phyloP scores from a whole-genome alignment of 2,113 vertebrate genomes.

The Epinephelus lanceolatus region DNA sequence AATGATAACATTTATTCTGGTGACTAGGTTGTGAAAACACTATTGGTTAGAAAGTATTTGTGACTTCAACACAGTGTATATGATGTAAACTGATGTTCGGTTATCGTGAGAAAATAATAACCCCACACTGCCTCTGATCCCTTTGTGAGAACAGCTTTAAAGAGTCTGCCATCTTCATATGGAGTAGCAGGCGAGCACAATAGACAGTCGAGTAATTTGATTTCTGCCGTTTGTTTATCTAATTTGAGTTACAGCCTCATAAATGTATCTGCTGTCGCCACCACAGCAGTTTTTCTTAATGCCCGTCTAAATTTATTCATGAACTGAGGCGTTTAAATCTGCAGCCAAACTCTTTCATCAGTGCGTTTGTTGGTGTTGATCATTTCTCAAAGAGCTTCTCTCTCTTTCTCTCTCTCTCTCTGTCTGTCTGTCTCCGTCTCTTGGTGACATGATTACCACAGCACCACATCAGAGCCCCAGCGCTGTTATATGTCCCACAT shows the following conservation, averaged over 20 bases:
- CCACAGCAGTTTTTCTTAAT: constrained; percentile 57
- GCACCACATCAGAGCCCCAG: constrained; percentile 60
- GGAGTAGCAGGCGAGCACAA: background rate
- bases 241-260: constrained; percentile 56
- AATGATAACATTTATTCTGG: too few species aligned
- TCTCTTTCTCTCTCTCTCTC: background rate
- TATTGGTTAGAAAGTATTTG: background rate
- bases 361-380: constrained; percentile 55
- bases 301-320: constrained; percentile 45
- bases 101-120: background rate
- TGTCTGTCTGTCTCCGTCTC: constrained; percentile 38
- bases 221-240: constrained; percentile 63
- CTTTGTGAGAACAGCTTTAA: too few species aligned
- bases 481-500: background rate
- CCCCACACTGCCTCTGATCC: background rate
- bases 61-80: background rate
- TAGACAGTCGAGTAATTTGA: constrained; percentile 7
- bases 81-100: background rate
- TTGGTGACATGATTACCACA: constrained; percentile 29
- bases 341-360: constrained; percentile 59
- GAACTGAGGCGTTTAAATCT: constrained; percentile 46
- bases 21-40: too few species aligned
- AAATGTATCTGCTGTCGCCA: constrained; percentile 65
- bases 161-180: background rate
- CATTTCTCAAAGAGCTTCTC: constrained; percentile 45